Conservation (phyloP, 2,113 vertebrate genomes). For the Steatornis caripensis region DNA sequence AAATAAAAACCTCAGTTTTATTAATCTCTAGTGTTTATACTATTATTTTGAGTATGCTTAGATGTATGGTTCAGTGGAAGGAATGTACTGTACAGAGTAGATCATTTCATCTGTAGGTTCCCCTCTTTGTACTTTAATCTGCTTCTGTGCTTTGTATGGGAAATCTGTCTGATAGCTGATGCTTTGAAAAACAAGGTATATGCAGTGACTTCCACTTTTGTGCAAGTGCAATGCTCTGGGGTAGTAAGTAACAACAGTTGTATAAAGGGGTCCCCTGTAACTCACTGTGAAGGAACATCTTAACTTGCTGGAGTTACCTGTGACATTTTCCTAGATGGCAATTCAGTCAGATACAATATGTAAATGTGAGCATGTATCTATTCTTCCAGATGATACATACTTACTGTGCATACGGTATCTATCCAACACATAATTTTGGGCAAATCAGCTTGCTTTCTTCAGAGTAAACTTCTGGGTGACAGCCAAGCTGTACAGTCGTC, state of each 20-base stretch:
- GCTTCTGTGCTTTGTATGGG: not conserved
- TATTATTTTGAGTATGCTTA: not conserved
- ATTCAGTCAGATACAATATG: not conserved
- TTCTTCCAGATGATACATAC: not conserved
- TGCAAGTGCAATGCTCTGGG: not conserved
- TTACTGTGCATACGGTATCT: not conserved
- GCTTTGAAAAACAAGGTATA: not conserved
- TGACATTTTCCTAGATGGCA: not conserved
- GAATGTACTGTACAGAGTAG: not conserved
- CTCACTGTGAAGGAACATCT: not conserved
- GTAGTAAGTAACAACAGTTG: not conserved
- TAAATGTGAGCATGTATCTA: not conserved
- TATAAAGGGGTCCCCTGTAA: not conserved
- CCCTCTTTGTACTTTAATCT: not conserved
- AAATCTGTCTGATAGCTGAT: not conserved
- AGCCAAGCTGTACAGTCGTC: not conserved
- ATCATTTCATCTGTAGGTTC: not conserved
- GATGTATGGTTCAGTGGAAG: not conserved
- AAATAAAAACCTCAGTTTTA: not conserved
- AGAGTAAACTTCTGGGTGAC: not conserved
- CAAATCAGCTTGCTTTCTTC: slow-evolving; percentile 15
- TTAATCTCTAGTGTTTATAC: not conserved
- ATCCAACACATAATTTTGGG: not conserved
- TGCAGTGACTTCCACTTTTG: not conserved
- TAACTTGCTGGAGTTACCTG: not conserved